Percentiles rank a stretch among this genome's conserved stretches.
phyloP scores from a whole-genome alignment of 1,140 invertebrate species.

The Cotesia glomerata region DNA sequence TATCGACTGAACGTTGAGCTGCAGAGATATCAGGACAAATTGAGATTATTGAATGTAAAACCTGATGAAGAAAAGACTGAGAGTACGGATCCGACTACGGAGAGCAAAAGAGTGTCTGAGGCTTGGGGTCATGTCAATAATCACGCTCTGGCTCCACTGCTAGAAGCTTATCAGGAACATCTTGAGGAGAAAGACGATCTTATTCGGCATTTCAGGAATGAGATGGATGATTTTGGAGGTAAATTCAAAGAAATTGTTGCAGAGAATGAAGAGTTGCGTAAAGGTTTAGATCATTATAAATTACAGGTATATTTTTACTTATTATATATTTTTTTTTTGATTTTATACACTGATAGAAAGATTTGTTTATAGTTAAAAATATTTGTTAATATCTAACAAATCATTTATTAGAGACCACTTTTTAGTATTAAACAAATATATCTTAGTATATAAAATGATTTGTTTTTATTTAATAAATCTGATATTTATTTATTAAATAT shows the following conservation, averaged over 20 bases:
- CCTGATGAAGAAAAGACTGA: not conserved
- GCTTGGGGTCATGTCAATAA: conserved; percentile 66
- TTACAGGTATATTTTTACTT: conserved; percentile 54
- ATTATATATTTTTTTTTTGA: conserved; percentile 7
- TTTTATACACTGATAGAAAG: conserved; percentile 9
- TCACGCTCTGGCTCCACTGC: conserved; percentile 68
- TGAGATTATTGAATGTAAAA: conserved; percentile 46
- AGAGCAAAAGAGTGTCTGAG: conserved; percentile 39
- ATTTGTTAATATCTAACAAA: too few relatives aligned
- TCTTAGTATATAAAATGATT: too few relatives aligned
- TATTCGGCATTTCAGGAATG: conserved; percentile 66
- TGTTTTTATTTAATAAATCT: too few relatives aligned
- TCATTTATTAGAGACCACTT: too few relatives aligned
- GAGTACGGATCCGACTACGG: conserved; percentile 32
- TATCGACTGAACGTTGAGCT: conserved; percentile 73
- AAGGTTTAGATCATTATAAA: conserved; percentile 65
- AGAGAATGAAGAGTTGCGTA: conserved; percentile 70
- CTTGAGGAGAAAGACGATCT: conserved; percentile 71
- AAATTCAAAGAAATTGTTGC: conserved; percentile 68
- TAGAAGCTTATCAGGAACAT: conserved; percentile 73
- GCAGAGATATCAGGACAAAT: conserved; percentile 71
- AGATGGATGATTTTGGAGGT: conserved; percentile 68
- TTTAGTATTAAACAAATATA: too few relatives aligned
- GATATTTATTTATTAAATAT: too few relatives aligned
- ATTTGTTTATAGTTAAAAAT: too few relatives aligned